These are phyloP conservation scores for Florisuga fusca DNA, from an alignment of 2,797 vertebrate species.

Conservation along the genomic window DNA sequence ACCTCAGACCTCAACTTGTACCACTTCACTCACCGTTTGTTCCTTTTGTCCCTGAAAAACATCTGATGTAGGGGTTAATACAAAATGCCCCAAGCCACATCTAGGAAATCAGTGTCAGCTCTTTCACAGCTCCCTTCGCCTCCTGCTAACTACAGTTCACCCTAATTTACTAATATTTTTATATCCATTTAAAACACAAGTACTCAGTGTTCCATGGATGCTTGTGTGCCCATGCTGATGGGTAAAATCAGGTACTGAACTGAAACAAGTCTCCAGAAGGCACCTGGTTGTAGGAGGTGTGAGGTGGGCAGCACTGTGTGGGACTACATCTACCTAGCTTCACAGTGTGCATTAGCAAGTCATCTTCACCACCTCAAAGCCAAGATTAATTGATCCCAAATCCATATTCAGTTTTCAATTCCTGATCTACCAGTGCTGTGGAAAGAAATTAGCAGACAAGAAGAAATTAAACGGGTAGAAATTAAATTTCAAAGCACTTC, in stretches of 20 bases:
- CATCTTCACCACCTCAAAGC: not conserved
- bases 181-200: not conserved
- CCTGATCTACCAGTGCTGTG: rapidly evolving
- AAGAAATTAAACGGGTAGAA: not conserved
- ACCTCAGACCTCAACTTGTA: not conserved
- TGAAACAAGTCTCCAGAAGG: not conserved
- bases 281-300: not conserved
- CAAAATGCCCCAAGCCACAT: no score
- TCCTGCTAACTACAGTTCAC: not conserved
- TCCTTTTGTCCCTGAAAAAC: not conserved
- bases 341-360: not conserved
- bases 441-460: not conserved
- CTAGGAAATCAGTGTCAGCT: not conserved
- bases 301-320: not conserved
- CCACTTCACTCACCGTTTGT: not conserved
- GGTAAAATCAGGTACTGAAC: not conserved
- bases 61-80: no score
- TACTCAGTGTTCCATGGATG: not conserved
- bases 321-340: not conserved
- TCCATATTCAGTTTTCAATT: not conserved
- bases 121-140: not conserved
- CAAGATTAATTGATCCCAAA: not conserved
- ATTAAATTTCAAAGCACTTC: not conserved
- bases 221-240: rapidly evolving
- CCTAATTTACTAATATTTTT: not conserved